Evolutionary conservation across 2,888 invertebrate species (phyloP), one percentile per base, ranked within the genome.

Genomic region (Nemurella pictetii): DNA sequence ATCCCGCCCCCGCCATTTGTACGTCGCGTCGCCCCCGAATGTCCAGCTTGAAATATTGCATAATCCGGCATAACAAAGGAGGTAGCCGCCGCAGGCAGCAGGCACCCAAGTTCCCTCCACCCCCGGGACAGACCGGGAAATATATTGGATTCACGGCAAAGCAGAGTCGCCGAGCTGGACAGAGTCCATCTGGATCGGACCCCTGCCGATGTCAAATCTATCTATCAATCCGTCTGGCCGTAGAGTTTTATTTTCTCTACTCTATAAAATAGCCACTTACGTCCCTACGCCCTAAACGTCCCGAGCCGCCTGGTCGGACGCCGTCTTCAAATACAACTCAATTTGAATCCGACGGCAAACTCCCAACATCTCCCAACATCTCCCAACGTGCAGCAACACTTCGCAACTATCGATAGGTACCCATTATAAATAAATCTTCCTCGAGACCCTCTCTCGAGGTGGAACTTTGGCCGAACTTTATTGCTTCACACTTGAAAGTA

Each of bases 351-450:
- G 28, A 0, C 72, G 28, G 15, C 35, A n/a, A n/a, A n/a, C n/a
- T n/a, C n/a, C n/a, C n/a, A n/a, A n/a, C n/a, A n/a, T n/a, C n/a
- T n/a, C n/a, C n/a, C n/a, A n/a, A n/a, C n/a, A n/a, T n/a, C 35
- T 27, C n/a, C 15, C 83, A 72, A 75, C 30, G n/a, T 29, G 29
- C 15, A 32, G 25, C 32, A 75, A 32, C 29, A 83, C 20, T 32
- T 5, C 20, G 75, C 80, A 20, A 12, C 35, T 12, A 75, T 80
- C 55, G 83, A 83, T 77, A n/a, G n/a, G n/a, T n/a, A 72, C 25
- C 80, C 85, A 85, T 85, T 85, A 85, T 80, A 85, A 85, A 85
- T 85, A 85, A 85, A 85, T 85, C 85, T 85, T 55, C 20, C 55
- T 12, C 55, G 55, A 12, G 9, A 55, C 9, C 55, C 55, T 55